Base-by-base conservation (phyloP, 1,140 invertebrate genomes). In the Pseudomyrmex concolor region DNA sequence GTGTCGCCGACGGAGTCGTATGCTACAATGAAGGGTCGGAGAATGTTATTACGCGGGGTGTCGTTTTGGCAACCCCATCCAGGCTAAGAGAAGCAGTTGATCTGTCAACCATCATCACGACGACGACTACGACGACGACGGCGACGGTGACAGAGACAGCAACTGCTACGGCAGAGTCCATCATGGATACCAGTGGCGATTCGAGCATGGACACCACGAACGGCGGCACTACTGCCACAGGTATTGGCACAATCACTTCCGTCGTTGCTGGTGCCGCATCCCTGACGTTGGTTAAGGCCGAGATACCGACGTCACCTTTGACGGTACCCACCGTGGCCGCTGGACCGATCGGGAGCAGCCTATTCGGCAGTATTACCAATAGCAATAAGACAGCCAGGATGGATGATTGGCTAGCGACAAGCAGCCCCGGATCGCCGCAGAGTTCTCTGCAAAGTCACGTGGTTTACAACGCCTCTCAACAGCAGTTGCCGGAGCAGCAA, bases 321-420 rank as follows among this genome's bases (percentile, higher is more conserved):
- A 85, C 89, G 55, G 84, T 90, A 19, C 83, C 86, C 2, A 63
- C 91, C 10, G 83, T 89, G 22, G 80, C 90, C 17, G 83, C 85
- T 5, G 89, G 89, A 9, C 84, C 90, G 54, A 77, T 91, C 9
- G 87, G 88, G 15, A 85, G 87, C 60, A 84, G 91, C 17, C 83
- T 91, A 3, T 93, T 94, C 71, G 84, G 90, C 43, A 89, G 90
- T 7, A 92, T 92, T 7, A 88, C 89, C 19, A 86, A 84, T 73
- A 90, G 89, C 82, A 93, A 91, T 82, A 94, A 94, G 67, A 89
- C 90, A 43, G 87, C 92, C 9, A 86, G 95, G 9, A 91, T 95
- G 19, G 96, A 96, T 87, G 95, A 96, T 87, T 96, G 96, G 96
- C 91, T 96, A 66, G 93, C 95, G 50, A 95, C 95, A 2, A 94